phyloP scores from a whole-genome alignment of 2,888 invertebrate genomes.

The Oeneis ivallda region DNA sequence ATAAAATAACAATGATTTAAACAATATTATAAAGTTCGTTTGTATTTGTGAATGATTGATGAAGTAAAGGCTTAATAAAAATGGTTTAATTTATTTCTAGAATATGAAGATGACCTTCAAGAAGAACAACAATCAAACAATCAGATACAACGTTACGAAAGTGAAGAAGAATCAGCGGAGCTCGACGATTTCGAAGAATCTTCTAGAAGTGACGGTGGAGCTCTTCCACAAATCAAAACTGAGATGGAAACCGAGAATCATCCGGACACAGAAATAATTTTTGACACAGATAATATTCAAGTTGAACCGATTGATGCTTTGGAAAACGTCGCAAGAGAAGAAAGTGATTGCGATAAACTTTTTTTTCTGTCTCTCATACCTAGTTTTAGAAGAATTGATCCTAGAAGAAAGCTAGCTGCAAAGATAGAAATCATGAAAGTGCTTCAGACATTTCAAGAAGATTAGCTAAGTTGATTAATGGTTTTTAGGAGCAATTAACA shows the following conservation, averaged over 20 bases:
- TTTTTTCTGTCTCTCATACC: conserved; percentile 60
- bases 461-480: not conserved
- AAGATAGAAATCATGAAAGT: conserved; percentile 59
- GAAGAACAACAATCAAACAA: not conserved
- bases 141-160: not conserved
- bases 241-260: not conserved
- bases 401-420: conserved; percentile 58
- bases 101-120: not conserved
- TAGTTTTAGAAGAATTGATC: conserved; percentile 54
- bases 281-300: not conserved
- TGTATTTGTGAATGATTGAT: too few species aligned
- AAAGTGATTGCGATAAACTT: conserved; percentile 59
- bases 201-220: not conserved
- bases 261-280: conserved; percentile 1
- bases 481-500: too few species aligned
- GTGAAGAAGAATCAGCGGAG: not conserved
- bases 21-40: too few species aligned
- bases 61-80: too few species aligned
- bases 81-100: too few species aligned
- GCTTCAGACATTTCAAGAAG: conserved; percentile 41
- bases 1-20: too few species aligned
- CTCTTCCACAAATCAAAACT: conserved; percentile 1
- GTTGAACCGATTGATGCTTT: conserved; percentile 44
- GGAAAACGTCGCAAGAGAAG: conserved; percentile 48
- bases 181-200: not conserved